Evolutionary conservation across 2,797 vertebrate species (phyloP).

Genomic region (Gallinago nigripennis): DNA sequence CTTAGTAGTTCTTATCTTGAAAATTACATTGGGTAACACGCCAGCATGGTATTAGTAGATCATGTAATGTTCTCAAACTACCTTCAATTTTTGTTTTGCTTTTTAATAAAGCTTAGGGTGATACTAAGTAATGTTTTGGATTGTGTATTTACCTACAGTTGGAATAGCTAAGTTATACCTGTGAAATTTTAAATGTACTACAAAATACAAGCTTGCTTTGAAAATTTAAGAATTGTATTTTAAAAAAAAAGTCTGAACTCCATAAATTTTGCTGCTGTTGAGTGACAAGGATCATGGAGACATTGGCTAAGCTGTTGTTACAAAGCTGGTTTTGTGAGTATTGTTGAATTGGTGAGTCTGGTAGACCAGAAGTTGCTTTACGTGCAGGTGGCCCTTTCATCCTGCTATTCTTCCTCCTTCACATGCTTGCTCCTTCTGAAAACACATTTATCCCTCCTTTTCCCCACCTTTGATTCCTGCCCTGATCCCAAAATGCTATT

Average conservation of each 20-base stretch:
- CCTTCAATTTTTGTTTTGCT: neutral
- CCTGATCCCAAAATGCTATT: neutral
- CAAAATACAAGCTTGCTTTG: neutral
- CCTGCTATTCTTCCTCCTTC: neutral
- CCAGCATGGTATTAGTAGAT: neutral
- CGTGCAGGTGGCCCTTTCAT: neutral
- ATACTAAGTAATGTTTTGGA: neutral
- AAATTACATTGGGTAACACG: neutral
- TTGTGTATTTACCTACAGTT: neutral
- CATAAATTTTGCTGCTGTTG: neutral
- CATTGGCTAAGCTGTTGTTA: neutral
- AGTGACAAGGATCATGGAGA: neutral
- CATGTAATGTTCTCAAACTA: neutral
- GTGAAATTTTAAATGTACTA: neutral
- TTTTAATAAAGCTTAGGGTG: neutral
- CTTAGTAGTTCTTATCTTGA: neutral
- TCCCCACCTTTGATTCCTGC: neutral
- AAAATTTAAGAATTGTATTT: neutral
- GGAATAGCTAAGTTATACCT: neutral
- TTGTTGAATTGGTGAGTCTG: neutral
- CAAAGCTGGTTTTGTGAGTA: neutral
- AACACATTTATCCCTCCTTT: neutral
- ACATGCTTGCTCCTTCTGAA: neutral
- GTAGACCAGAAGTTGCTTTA: neutral
- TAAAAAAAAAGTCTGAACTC: neutral